Base-by-base conservation (phyloP, 2,113 vertebrate genomes). In the Machaerirhynchus nigripectus region DNA sequence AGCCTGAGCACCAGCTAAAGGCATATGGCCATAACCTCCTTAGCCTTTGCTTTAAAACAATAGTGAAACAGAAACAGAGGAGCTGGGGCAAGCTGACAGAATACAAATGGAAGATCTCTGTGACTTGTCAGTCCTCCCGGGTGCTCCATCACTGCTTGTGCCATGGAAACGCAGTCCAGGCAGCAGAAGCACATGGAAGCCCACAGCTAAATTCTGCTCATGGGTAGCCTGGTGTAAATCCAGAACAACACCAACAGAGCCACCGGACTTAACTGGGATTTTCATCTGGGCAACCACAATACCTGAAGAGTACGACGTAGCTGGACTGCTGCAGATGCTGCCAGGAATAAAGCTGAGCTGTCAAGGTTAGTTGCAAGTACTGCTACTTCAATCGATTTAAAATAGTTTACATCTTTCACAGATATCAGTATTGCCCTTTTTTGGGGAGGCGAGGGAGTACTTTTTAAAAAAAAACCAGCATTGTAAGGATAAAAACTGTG, bases 101-200 rank as follows among this genome's bases (percentile, higher is more conserved):
- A 80, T 79, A 89, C 87, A 94, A 94, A 84, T 20, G 64, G 50
- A 71, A 57, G 64, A 39, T 76, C 69, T 64, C 63, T 69, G 57
- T 7, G 16, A 86, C 74, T 91, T 77, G 33, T 67, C 73, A 79
- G 90, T 93, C 80, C 84, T 91, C 89, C 79, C 70, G 78, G 76
- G 70, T 55, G 42, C 69, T 94, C 65, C 79, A 53, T 46, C n/a
- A 9, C 47, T 46, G 63, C 84, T 46, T 21, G 73, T 55, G 46
- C 55, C 78, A 61, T 86, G 92, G 87, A 97, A 97, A 94, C 7
- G 1, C 52, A 85, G 76, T 28, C 64, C 35, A 24, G 67, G 44
- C 1, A 16, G 40, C 14, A 18, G 81, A 70, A 97, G 52, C 33
- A 22, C 1, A 9, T 8, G 14, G 60, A 73, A 92, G 22, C 35